Evolutionary conservation across 2,888 invertebrate species (phyloP), one percentile per base, ranked within the genome.

Genomic region (Alentia gelatinosa): DNA sequence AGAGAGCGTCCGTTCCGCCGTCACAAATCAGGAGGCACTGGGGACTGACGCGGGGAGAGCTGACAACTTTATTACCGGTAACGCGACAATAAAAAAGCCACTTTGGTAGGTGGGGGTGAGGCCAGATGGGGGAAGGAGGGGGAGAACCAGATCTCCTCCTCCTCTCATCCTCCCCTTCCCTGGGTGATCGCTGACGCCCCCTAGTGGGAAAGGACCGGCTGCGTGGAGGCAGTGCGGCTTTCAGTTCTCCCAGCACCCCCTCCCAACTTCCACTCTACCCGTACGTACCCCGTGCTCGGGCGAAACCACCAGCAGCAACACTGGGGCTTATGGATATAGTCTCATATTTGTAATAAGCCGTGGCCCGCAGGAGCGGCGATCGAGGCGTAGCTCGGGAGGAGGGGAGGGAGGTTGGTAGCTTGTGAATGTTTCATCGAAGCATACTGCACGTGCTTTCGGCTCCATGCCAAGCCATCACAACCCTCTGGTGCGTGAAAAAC

Each of bases 11-110:
- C 30, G n/a, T 3, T 68, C 68, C 33, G n/a, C n/a, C n/a, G 68
- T 68, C 68, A 68, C 68, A 68, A 68, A 68, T 68, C 68, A 68
- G 68, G 30, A 30, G 68, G 30, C 68, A 30, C 68, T 68, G 68
- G 68, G 68, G 26, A 68, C 68, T 3, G 68, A 30, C 30, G 30
- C 30, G 68, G 68, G n/a, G 30, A 68, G 68, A 26, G 26, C 68
- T 68, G 68, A 68, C 68, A 68, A 68, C 68, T 68, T 68, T 68
- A 68, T 68, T 68, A 68, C 68, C 33, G 68, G 68, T 68, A 68
- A 26, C 68, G 30, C 30, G 30, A 26, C 68, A 5, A 30, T 68
- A 68, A 68, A 68, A 68, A 30, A 30, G 68, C 68, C 68, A 68
- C 68, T 68, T 30, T 68, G 26, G 47, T 7, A 47, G 47, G 47